Evolutionary conservation across 2,113 vertebrate species (phyloP).

Genomic region (Galbula dea): DNA sequence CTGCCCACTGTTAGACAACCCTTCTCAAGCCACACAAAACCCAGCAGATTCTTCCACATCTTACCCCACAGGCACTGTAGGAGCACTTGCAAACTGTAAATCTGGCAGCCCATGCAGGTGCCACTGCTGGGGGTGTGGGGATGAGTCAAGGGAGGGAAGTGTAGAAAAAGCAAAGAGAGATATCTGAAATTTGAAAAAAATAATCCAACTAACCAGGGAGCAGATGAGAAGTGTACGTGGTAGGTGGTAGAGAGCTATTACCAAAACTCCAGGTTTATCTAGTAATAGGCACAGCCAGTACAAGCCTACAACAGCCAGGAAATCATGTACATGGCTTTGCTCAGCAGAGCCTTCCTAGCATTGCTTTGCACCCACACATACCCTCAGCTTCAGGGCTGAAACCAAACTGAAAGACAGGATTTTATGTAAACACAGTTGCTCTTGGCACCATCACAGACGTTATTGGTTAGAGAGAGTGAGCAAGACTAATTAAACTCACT

Average conservation of each 20-base stretch:
- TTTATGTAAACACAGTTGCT: neutral
- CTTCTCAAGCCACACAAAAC: neutral
- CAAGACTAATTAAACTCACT: neutral
- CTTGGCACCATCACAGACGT: neutral
- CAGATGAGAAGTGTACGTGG: rapidly evolving
- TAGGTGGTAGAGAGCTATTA: neutral
- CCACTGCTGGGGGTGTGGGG: neutral
- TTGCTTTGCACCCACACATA: neutral
- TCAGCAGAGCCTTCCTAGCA: neutral
- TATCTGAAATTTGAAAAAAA: neutral
- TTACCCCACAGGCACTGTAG: neutral
- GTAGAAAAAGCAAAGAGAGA: neutral
- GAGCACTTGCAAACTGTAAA: neutral
- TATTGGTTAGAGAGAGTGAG: neutral
- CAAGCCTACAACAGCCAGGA: neutral
- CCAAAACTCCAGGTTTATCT: neutral
- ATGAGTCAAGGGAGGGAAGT: neutral
- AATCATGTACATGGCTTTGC: rapidly evolving
- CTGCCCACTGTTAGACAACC: neutral
- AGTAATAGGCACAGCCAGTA: neutral
- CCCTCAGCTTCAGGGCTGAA: neutral
- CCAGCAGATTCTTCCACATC: neutral
- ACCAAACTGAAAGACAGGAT: neutral
- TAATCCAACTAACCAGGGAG: neutral
- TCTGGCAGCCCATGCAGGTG: neutral